Conservation (phyloP, 2,888 invertebrate genomes). For the Drosophila quasianomalipes region DNA sequence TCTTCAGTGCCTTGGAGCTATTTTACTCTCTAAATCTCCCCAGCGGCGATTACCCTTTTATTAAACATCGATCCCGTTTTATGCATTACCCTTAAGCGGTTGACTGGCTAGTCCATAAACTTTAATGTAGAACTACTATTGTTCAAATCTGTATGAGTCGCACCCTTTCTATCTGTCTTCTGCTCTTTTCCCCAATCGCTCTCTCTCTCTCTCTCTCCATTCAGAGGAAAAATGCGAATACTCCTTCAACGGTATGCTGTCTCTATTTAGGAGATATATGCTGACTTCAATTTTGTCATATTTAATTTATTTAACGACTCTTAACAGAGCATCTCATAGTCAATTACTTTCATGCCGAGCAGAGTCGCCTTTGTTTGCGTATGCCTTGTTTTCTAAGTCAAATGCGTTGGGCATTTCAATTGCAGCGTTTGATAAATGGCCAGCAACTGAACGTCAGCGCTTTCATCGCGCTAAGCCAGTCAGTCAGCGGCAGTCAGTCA, state of each 20-base stretch:
- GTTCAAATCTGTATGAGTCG: neutral
- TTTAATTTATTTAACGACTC: neutral
- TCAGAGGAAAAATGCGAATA: neutral
- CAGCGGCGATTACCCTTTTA: neutral
- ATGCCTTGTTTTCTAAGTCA: slow-evolving; percentile 57
- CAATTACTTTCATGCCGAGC: neutral
- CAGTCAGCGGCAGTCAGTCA: slow-evolving; percentile 29
- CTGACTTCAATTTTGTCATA: neutral
- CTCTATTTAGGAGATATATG: neutral
- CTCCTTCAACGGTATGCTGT: neutral
- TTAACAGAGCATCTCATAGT: slow-evolving; percentile 28
- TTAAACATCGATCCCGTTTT: neutral
- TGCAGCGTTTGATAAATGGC: slow-evolving; percentile 77
- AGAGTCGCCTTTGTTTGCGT: slow-evolving; percentile 22
- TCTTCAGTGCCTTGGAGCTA: neutral
- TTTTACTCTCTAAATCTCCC: neutral
- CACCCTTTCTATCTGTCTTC: neutral
- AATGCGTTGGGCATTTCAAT: slow-evolving; percentile 76
- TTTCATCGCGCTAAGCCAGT: slow-evolving; percentile 31
- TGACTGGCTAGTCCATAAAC: neutral
- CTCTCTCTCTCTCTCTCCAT: neutral
- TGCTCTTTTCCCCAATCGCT: neutral
- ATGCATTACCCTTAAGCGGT: neutral
- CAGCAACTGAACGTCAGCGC: slow-evolving; percentile 55
- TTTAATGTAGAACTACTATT: neutral